Evolutionary conservation across 2,113 vertebrate genomes (phyloP), one percentile per base, ranked within the genome.

Genomic region (Upupa epops): DNA sequence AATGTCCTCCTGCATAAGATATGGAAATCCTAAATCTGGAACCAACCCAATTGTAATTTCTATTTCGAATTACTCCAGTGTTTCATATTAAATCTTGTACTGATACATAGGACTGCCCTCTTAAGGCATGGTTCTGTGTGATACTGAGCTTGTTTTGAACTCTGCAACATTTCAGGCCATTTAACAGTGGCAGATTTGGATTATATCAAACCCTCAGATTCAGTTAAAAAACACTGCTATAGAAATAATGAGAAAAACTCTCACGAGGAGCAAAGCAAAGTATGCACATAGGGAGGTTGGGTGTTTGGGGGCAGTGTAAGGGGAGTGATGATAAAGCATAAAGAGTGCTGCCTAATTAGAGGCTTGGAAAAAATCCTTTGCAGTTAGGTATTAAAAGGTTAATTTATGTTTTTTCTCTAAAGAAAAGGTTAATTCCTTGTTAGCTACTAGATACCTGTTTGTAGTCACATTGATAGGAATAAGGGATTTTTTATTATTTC

Each of bases 221-320:
- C 14, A 12, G 6, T 87, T 84, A 21, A 0, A 34, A 87, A 87
- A 11, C 26, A 6, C 36, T 65, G 0, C 25, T 37, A 79, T 26
- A 64, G 40, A 34, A 79, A 34, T 2, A 72, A 56, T 26, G 69
- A 31, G 66, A 46, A 55, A 58, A 70, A 12, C 14, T 37, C 17
- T 63, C 16, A 17, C 4, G 8, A 73, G 48, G 14, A 61, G 24
- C 29, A 65, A 58, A 10, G 46, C 0, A 0, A 84, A 32, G 71
- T 26, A 34, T 14, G 6, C 58, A 34, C 24, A 25, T 24, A 49
- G 29, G 31, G 64, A 88, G 54, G 45, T 13, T 56, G 6, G 1
- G 8, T 48, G 24, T 76, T 25, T 46, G 21, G 40, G 32, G 12
- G 25, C 9, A 13, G 3, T 32, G 15, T 71, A 46, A 36, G 63